Conservation (phyloP, 2,113 vertebrate genomes). For the Eulacestoma nigropectus region DNA sequence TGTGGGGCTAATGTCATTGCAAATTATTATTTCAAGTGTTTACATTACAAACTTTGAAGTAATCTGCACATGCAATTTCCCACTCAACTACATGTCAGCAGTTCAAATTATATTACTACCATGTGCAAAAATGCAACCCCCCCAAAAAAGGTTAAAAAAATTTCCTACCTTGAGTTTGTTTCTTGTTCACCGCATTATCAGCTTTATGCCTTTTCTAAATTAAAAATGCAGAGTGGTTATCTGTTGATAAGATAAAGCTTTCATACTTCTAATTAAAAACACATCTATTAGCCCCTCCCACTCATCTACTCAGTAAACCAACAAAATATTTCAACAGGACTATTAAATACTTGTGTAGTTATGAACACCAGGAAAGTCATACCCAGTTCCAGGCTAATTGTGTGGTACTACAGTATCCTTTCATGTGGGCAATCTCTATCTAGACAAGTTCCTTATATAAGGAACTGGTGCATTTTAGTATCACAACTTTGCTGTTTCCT, state of each 20-base stretch:
- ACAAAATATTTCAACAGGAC: not conserved
- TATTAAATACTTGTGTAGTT: not conserved
- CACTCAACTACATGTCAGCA: not conserved
- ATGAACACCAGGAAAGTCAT: not conserved
- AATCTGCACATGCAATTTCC: not conserved
- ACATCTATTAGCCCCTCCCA: not conserved
- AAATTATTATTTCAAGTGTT: not conserved
- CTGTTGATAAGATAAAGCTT: not conserved
- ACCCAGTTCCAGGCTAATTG: not conserved
- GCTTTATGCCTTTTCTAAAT: slow-evolving; percentile 95
- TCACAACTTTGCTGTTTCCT: not conserved
- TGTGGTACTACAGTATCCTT: not conserved
- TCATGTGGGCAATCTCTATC: not conserved
- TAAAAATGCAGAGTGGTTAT: slow-evolving; percentile 56
- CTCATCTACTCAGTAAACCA: not conserved
- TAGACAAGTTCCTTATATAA: not conserved
- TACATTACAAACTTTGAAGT: not conserved
- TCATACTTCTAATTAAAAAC: not conserved
- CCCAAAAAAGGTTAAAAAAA: not conserved
- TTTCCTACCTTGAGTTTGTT: slow-evolving; percentile 92
- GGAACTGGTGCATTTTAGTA: not conserved
- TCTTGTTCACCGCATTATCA: slow-evolving; percentile 93
- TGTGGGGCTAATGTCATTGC: not conserved
- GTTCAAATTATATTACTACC: not conserved
- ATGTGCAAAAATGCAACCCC: not conserved